phyloP scores from a whole-genome alignment of 2,888 invertebrate species.

The Thera obeliscata region DNA sequence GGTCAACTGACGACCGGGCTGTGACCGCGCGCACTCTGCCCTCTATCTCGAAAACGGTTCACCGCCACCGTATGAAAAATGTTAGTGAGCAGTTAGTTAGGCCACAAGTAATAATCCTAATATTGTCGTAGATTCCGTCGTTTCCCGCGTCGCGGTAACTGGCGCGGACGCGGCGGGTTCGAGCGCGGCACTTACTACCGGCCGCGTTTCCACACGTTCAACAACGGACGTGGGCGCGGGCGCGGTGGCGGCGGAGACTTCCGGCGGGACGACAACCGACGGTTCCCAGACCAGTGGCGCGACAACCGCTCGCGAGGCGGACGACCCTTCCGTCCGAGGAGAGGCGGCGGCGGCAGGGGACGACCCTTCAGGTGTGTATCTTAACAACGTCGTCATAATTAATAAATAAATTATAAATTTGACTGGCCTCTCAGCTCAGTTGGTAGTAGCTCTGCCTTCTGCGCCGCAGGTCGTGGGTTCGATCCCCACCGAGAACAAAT shows the following conservation, averaged over 20 bases:
- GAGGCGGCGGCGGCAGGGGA: slow-evolving; percentile 73
- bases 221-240: slow-evolving; percentile 82
- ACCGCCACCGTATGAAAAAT: no score
- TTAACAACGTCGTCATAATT: not conserved
- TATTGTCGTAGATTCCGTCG: slow-evolving; percentile 62
- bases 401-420: no score
- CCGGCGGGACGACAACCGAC: slow-evolving; percentile 66
- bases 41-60: no score
- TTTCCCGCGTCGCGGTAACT: slow-evolving; percentile 78
- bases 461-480: no score
- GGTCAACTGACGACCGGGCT: no score
- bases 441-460: no score
- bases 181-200: slow-evolving; percentile 92
- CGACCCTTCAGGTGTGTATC: slow-evolving; percentile 71
- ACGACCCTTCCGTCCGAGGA: slow-evolving; percentile 70
- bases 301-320: slow-evolving; percentile 70
- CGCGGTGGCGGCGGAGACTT: slow-evolving; percentile 76
- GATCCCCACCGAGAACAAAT: no score
- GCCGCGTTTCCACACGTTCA: slow-evolving; percentile 89
- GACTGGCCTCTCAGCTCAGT: no score
- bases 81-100: not conserved
- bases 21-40: no score
- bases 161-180: slow-evolving; percentile 85
- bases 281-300: slow-evolving; percentile 65
- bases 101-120: not conserved